Conservation (phyloP, 1,140 invertebrate species). For the Microplitis mediator region DNA sequence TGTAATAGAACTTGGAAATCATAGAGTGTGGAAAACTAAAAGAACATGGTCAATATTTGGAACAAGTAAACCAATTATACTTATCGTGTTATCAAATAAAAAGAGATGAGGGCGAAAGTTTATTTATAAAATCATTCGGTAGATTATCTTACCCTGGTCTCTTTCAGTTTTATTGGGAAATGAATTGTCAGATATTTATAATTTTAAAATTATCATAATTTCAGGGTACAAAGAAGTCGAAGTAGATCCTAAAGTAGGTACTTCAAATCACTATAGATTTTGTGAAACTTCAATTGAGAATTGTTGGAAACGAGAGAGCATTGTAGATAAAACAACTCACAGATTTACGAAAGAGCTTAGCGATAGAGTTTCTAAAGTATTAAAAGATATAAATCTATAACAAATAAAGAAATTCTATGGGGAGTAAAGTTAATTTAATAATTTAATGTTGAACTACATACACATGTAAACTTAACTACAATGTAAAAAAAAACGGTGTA, state of each 20-base stretch:
- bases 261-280: slow-evolving; percentile 38
- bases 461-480: too few relatives aligned
- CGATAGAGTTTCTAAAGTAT: slow-evolving; percentile 53
- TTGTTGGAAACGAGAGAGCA: slow-evolving; percentile 60
- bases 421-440: too few relatives aligned
- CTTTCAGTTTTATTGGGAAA: not conserved
- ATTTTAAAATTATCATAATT: not conserved
- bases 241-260: slow-evolving; percentile 32
- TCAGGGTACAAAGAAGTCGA: slow-evolving; percentile 30
- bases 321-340: slow-evolving; percentile 57
- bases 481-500: too few relatives aligned
- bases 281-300: slow-evolving; percentile 63
- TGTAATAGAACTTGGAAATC: slow-evolving; percentile 69
- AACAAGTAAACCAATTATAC: not conserved
- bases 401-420: too few relatives aligned
- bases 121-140: too few relatives aligned
- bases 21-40: slow-evolving; percentile 65
- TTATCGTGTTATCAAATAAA: not conserved
- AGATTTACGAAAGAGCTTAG: slow-evolving; percentile 53
- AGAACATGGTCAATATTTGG: slow-evolving; percentile 23
- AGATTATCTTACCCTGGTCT: too few relatives aligned
- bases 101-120: too few relatives aligned
- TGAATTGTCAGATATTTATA: not conserved
- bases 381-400: slow-evolving; percentile 21
- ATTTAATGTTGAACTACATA: too few relatives aligned